phyloP scores from a whole-genome alignment of 2,888 invertebrate species.

The Drosophila paranaensis region DNA sequence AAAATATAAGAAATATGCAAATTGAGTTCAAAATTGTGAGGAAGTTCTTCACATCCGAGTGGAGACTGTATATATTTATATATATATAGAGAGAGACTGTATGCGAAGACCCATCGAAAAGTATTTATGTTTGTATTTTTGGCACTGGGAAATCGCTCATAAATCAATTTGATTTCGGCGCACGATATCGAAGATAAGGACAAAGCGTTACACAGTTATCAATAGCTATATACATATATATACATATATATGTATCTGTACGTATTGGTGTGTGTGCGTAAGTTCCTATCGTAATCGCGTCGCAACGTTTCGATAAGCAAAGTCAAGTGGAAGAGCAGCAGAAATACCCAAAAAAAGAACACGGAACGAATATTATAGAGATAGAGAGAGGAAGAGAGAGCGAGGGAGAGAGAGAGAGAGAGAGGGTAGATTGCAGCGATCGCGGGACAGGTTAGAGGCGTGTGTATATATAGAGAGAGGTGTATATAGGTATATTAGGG shows the following conservation, averaged over 20 bases:
- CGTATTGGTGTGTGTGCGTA: constrained; percentile 27
- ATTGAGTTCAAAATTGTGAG: background rate
- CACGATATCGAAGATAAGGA: constrained; percentile 65
- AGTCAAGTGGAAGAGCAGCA: constrained; percentile 56
- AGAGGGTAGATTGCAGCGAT: constrained; percentile 11
- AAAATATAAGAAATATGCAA: background rate
- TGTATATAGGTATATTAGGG: constrained; percentile 1
- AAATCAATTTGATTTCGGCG: constrained; percentile 77
- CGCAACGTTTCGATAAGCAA: constrained; percentile 47
- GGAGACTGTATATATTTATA: background rate
- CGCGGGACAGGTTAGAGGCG: constrained; percentile 1
- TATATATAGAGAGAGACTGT: background rate
- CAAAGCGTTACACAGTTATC: constrained; percentile 36
- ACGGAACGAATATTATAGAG: constrained; percentile 42
- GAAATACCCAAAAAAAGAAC: constrained; percentile 32
- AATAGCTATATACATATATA: background rate
- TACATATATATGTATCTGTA: background rate
- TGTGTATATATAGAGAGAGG: background rate
- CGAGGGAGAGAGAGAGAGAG: no score
- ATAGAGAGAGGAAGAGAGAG: background rate
- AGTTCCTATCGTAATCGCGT: constrained; percentile 53
- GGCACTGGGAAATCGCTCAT: constrained; percentile 70
- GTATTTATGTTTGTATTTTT: constrained; percentile 37
- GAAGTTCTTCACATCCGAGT: background rate
- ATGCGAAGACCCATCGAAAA: background rate